Evolutionary conservation across 2,888 invertebrate genomes (phyloP), one percentile per base, ranked within the genome.

Genomic region (Anarsia innoxiella): DNA sequence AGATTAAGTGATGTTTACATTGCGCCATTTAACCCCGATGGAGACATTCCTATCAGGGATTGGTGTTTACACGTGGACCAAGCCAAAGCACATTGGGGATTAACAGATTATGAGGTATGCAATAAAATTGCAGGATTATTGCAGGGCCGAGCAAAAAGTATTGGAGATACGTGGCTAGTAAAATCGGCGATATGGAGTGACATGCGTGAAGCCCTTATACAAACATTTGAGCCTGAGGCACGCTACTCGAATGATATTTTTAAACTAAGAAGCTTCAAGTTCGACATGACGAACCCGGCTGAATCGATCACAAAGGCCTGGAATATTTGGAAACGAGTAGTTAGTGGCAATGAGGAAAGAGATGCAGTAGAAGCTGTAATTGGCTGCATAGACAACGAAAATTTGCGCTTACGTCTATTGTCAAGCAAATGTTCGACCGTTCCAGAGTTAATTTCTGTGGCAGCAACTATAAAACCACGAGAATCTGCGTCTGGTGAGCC

Each of bases 301-400:
- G 37, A 38, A 16, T 39, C 36, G 15, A 32, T 40, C 8, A 16
- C 27, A 3, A 42, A 25, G 25, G 40, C 34, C 15, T 40, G 39
- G 40, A 40, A 36, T 34, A 37, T 32, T 8, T 40, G 40, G 45
- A 38, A 38, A 34, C 33, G 38, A 11, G 26, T 38, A 5, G 12
- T 35, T 11, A 37, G 12, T 26, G 39, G 39, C 10, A 28, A 44
- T 12, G 33, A 23, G 19, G 37, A 37, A 12, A 37, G 33, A 14
- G 43, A 43, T n/a, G n/a, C n/a, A n/a, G n/a, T n/a, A n/a, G n/a
- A n/a, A n/a, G n/a, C n/a, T n/a, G n/a, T n/a, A n/a, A 39, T 42
- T 10, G 42, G 42, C 5, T 42, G 42, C 15, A 26, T 42, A 11
- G 42, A 39, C 13, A 37, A 34, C 12, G 42, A 42, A 10, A 16